phyloP scores from a whole-genome alignment of 2,797 vertebrate genomes.

The Scolopax bukidnonensis region DNA sequence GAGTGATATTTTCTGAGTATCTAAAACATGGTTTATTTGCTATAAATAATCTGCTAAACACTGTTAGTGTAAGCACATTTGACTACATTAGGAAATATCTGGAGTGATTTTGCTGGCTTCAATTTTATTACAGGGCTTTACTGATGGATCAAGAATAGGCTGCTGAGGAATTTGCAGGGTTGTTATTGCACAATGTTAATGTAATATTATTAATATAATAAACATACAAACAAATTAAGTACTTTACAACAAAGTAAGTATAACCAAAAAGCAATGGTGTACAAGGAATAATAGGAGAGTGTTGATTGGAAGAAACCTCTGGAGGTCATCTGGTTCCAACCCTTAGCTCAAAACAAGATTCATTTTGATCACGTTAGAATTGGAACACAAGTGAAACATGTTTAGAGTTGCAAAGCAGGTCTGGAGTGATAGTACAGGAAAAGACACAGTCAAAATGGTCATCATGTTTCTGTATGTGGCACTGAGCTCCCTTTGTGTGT shows the following conservation, averaged over 20 bases:
- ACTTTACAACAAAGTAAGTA: background rate
- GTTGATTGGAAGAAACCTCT: background rate
- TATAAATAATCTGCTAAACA: background rate
- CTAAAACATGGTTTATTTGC: background rate
- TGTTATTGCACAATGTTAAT: background rate
- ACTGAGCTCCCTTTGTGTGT: background rate
- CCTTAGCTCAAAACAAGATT: background rate
- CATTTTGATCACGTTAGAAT: background rate
- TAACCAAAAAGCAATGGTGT: background rate
- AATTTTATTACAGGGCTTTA: background rate
- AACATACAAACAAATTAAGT: background rate
- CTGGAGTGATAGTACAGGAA: background rate
- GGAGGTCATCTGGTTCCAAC: background rate
- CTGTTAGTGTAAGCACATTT: background rate
- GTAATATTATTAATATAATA: background rate
- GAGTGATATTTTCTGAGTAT: background rate
- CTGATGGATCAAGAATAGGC: background rate
- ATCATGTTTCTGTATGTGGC: background rate
- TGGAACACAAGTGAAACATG: background rate
- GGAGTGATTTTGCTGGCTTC: background rate
- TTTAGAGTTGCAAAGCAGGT: background rate
- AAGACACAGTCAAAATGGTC: rapidly evolving
- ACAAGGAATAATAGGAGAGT: background rate
- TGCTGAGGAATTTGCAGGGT: background rate
- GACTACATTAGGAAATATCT: background rate